Conservation (phyloP, 1,140 invertebrate genomes). For the Drosophila ananassae region DNA sequence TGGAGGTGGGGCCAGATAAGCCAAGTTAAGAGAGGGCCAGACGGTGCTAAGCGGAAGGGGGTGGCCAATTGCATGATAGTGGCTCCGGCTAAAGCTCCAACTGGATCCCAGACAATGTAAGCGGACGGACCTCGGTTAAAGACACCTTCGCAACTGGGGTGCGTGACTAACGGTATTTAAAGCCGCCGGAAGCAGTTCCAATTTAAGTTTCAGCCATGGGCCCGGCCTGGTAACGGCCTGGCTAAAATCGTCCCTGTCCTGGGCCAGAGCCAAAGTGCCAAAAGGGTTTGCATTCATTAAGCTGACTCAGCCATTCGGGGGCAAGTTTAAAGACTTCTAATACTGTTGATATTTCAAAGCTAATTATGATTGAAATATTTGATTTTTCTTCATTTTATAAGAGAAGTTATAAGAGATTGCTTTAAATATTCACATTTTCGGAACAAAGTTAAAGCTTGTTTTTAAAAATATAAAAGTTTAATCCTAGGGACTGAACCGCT, state of each 20-base stretch:
- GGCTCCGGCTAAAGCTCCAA: slow-evolving; percentile 14
- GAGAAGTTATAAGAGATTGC: background rate
- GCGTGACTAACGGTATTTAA: slow-evolving; percentile 83
- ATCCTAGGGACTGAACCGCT: too few species aligned
- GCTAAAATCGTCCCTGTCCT: slow-evolving; percentile 2
- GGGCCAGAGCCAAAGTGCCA: background rate
- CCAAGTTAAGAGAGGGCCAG: slow-evolving; percentile 5
- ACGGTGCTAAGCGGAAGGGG: background rate
- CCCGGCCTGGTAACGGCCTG: slow-evolving; percentile 25
- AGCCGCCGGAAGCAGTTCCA: slow-evolving; percentile 82
- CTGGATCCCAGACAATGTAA: slow-evolving; percentile 61
- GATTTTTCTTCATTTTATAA: background rate
- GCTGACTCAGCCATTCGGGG: slow-evolving; percentile 60
- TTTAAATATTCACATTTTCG: too few species aligned
- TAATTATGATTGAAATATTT: background rate
- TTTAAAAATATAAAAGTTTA: too few species aligned
- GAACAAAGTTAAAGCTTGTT: too few species aligned
- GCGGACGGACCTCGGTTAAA: slow-evolving; percentile 49
- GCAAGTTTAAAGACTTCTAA: slow-evolving; percentile 44
- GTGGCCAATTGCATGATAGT: slow-evolving; percentile 64
- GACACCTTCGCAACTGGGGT: slow-evolving; percentile 64
- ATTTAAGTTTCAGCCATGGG: slow-evolving; percentile 78
- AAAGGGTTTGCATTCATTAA: slow-evolving; percentile 65
- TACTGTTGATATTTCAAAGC: slow-evolving; percentile 15
- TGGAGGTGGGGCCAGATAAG: slow-evolving; percentile 46